Evolutionary conservation across 30 jellyfish, hydroid and myxozoan species (phyloP), one percentile per base, ranked within the genome.

Genomic region (Euphysa ruthae): DNA sequence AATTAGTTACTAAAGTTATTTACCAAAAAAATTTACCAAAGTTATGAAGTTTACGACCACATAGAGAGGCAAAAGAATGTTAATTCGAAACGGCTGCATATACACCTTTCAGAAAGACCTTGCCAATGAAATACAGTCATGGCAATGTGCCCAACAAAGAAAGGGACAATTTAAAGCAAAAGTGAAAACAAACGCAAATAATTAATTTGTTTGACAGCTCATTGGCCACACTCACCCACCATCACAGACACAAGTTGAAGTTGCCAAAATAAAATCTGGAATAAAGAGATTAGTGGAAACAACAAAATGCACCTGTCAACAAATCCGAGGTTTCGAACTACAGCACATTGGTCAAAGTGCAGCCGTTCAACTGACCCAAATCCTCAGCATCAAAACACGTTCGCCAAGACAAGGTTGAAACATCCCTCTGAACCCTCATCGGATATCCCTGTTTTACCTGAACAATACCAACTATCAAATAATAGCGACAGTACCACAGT

Each of bases 91-190:
- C 19, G 38, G 16, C n/a, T n/a, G n/a, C n/a, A n/a, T n/a, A n/a
- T n/a, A n/a, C n/a, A n/a, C n/a, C 1, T 15, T 15, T 14, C 66
- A 28, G 27, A 61, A 28, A 35, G 74, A 26, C 18, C 12, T 61
- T 29, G 19, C 74, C 27, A 61, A 28, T 20, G 64, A 22, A 16
- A 4, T 61, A 14, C 5, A 22, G n/a, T 28, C 64, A 4, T 28
- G 74, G 74, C 68, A 61, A 35, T 4, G 74, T 61, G 66, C 33
- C 25, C 66, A 24, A 31, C 18, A 66, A 24, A 18, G 74, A 61
- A 61, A 61, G 25, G 74, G 74, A 20, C 62, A 61, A 24, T 61
- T 64, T 66, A 61, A 61, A n/a, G 74, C 74, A 31, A 61, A 32
- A 61, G 62, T 61, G 18, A 61, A 61, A 25, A 27, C 33, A 25